These are phyloP conservation scores for Cheracebus regulus DNA, from an alignment of 2,797 vertebrate species.

Conservation along the genomic window DNA sequence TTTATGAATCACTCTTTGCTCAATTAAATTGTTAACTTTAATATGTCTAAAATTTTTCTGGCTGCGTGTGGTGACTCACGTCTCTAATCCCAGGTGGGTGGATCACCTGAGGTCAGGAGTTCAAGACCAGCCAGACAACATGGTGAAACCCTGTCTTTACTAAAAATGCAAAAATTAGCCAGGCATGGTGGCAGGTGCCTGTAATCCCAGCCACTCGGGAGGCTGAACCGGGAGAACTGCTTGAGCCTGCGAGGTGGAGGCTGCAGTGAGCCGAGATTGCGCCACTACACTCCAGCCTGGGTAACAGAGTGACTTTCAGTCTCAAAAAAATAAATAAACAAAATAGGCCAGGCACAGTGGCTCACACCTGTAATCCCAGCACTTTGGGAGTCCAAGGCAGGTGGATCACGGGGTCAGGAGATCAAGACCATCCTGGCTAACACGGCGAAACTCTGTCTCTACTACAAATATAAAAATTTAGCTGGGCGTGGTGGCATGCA, in stretches of 20 bases:
- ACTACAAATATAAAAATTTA: no score
- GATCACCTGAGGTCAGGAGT: neutral
- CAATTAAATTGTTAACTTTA: neutral
- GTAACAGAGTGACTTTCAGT: neutral
- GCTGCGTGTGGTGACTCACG: neutral
- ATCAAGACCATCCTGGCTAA: no score
- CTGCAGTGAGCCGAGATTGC: neutral
- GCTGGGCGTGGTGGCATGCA: rapidly evolving
- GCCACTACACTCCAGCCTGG: neutral
- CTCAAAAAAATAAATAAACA: neutral
- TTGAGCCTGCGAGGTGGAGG: neutral
- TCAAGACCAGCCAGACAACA: neutral
- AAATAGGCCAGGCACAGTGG: neutral
- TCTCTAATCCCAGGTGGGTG: neutral
- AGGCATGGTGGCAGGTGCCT: neutral
- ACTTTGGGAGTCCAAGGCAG: no score
- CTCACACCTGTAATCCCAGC: no score
- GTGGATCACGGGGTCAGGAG: no score
- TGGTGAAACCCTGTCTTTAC: neutral
- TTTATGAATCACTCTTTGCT: neutral
- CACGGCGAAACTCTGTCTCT: no score
- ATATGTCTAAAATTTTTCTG: neutral
- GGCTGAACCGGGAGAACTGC: neutral
- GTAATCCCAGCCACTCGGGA: neutral
- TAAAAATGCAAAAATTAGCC: neutral